Conservation (phyloP, 37 sponge, comb jelly and placozoan species). For the Theonella swinhoei region DNA sequence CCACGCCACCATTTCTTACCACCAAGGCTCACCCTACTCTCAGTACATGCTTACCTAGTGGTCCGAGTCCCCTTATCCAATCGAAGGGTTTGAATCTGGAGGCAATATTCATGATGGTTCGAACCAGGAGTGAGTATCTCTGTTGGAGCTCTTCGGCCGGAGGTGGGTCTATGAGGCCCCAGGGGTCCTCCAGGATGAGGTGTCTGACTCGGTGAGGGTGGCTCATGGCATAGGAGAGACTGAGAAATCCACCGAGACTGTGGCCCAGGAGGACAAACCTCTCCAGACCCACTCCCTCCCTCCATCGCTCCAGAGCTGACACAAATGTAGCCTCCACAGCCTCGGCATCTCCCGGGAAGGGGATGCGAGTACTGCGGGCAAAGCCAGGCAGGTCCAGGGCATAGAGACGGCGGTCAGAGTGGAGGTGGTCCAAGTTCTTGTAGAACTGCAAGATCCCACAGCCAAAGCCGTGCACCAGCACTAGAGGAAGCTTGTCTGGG, state of each 20-base stretch:
- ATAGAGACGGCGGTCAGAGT: slow-evolving; percentile 29
- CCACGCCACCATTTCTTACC: too few species aligned
- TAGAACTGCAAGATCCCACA: slow-evolving; percentile 72
- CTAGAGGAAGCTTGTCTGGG: slow-evolving; percentile 41
- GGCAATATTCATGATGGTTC: not conserved
- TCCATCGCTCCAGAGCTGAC: slow-evolving; percentile 74
- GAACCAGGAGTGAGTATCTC: not conserved
- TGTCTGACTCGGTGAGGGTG: slow-evolving; percentile 66
- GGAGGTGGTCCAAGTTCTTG: slow-evolving; percentile 64
- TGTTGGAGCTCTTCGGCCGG: slow-evolving; percentile 1
- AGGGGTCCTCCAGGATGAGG: slow-evolving; percentile 85
- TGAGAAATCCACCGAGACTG: slow-evolving; percentile 85
- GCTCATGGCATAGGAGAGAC: slow-evolving; percentile 57
- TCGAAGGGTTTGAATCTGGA: slow-evolving; percentile 64
- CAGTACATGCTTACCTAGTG: slow-evolving; percentile 70
- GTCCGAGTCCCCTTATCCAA: slow-evolving; percentile 71
- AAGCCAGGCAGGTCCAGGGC: slow-evolving; percentile 72
- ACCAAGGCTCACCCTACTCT: too few species aligned
- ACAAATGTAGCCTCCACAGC: slow-evolving; percentile 57
- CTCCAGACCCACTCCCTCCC: slow-evolving; percentile 62
- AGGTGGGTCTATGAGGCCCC: slow-evolving; percentile 65
- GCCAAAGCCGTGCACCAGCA: slow-evolving; percentile 86
- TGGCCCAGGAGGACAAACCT: slow-evolving; percentile 81
- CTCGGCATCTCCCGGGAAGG: slow-evolving; percentile 34
- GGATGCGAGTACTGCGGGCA: slow-evolving; percentile 56